These are phyloP conservation scores for Achlya flavicornis DNA, from an alignment of 2,888 invertebrate genomes.

Conservation along the genomic window DNA sequence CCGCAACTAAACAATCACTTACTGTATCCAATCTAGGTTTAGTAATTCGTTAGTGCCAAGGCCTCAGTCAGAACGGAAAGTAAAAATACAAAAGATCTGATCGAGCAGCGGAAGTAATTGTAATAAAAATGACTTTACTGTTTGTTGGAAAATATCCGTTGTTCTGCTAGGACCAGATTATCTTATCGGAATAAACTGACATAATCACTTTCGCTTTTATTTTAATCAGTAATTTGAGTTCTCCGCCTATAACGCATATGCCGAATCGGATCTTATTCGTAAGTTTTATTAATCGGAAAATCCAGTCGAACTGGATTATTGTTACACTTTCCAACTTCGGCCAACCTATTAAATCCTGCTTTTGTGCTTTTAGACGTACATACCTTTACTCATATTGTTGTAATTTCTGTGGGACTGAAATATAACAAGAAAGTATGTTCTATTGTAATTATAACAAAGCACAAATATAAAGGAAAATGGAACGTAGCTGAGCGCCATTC, in stretches of 20 bases:
- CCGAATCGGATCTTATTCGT: too few relatives aligned
- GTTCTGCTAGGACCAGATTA: too few relatives aligned
- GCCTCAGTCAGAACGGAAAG: constrained; percentile 7
- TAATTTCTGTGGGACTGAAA: background rate
- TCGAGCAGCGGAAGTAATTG: constrained; percentile 7
- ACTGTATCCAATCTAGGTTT: background rate
- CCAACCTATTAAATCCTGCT: background rate
- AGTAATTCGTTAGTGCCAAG: constrained; percentile 10
- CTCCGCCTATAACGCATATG: too few relatives aligned
- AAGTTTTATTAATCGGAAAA: too few relatives aligned
- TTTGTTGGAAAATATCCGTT: background rate
- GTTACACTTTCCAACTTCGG: background rate
- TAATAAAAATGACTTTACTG: background rate
- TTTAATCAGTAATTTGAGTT: too few relatives aligned
- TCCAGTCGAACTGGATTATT: background rate
- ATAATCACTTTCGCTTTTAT: too few relatives aligned
- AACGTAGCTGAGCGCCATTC: background rate
- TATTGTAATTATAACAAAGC: constrained; percentile 7
- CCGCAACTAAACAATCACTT: background rate
- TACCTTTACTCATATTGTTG: background rate
- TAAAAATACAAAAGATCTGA: background rate
- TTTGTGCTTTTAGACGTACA: background rate
- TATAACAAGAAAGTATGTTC: constrained; percentile 5
- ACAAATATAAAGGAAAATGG: constrained; percentile 5
- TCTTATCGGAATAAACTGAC: too few relatives aligned